Evolutionary conservation across 2,888 invertebrate genomes (phyloP).

Genomic region (Zygaena filipendulae): DNA sequence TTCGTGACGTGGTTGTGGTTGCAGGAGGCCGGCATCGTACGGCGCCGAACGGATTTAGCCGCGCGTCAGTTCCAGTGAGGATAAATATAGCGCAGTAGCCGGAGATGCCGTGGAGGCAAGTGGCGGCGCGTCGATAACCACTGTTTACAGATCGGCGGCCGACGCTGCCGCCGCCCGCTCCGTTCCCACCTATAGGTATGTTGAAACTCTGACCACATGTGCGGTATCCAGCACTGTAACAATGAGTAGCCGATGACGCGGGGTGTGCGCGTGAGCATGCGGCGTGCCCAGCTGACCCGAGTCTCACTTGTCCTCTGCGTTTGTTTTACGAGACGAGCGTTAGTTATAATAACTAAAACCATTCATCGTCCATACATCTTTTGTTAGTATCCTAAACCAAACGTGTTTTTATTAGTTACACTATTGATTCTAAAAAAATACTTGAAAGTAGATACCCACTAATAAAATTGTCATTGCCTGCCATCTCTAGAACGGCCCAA

Average conservation of each 20-base stretch:
- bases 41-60: slow-evolving; percentile 64
- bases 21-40: slow-evolving; percentile 58
- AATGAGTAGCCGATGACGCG: slow-evolving; percentile 27
- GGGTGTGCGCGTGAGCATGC: slow-evolving; percentile 21
- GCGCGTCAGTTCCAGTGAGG: slow-evolving; percentile 55
- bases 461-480: too few species aligned
- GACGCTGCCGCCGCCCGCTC: slow-evolving; percentile 59
- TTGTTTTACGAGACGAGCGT: too few species aligned
- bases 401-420: too few species aligned
- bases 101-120: slow-evolving; percentile 57
- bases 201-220: slow-evolving; percentile 33
- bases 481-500: too few species aligned
- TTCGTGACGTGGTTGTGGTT: slow-evolving; percentile 62
- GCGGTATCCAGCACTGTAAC: slow-evolving; percentile 21
- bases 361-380: too few species aligned
- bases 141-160: slow-evolving; percentile 64
- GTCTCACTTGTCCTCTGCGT: too few species aligned
- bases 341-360: too few species aligned
- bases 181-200: slow-evolving; percentile 55
- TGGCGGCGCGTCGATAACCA: slow-evolving; percentile 62
- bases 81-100: slow-evolving; percentile 62
- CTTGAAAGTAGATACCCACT: too few species aligned
- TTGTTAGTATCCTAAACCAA: too few species aligned
- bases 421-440: too few species aligned
- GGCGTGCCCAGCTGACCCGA: too few species aligned